Evolutionary conservation across 2,888 invertebrate genomes (phyloP), one percentile per base, ranked within the genome.

Genomic region (Galeruca laticollis): DNA sequence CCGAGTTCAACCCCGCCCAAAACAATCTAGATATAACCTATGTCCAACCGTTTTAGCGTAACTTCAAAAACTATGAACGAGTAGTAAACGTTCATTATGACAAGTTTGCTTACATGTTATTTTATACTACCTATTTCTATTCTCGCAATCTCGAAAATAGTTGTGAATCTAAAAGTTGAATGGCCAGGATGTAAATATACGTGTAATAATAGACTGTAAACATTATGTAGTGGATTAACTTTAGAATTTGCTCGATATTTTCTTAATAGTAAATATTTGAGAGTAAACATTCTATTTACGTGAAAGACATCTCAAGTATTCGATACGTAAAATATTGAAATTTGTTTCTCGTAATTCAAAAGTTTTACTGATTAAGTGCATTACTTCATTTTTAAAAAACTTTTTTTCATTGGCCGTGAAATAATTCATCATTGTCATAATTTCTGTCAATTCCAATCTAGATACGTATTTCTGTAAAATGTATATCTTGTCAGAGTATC

Each of bases 101-200:
- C 40, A 40, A 40, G 37, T 40, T 40, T 40, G n/a, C 37, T 40
- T 40, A 40, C 37, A 40, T 4, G 37, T n/a, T 13, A 40, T 40
- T 40, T 40, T n/a, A n/a, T 40, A n/a, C 40, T 40, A n/a, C n/a
- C n/a, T n/a, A 40, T 40, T 40, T 40, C 40, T 40, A 40, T 40
- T 40, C 40, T 40, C 13, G 40, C 40, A 4, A n/a, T 40, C n/a
- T 40, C 40, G n/a, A 40, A 40, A 40, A 40, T 40, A 40, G 40
- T 40, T 13, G 13, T 40, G 40, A 40, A 40, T 40, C 13, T 40
- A 40, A 40, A 40, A 40, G 40, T 40, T 40, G 40, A 40, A 40
- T 4, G 40, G 13, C 40, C 40, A 40, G 3, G n/a, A 2, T n/a
- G n/a, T 40, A 40, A 40, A 40, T 40, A 40, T 40, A 40, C 37